Evolutionary conservation across 2,113 vertebrate genomes (phyloP).

Genomic region (Falcunculus frontatus): DNA sequence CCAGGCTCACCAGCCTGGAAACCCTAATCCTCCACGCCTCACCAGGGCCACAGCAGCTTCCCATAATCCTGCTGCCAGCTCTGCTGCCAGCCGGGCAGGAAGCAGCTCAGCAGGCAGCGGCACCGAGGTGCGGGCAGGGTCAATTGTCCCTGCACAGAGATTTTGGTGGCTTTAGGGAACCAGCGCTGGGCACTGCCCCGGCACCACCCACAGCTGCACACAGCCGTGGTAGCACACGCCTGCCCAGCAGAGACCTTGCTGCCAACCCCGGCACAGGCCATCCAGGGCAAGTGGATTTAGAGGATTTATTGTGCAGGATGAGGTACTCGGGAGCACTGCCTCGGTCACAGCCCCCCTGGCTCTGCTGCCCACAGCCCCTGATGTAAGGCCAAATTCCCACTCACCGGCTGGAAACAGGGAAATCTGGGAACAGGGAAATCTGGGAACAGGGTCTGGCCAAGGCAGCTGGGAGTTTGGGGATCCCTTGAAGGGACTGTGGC

Average conservation of each 20-base stretch:
- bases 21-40: conserved; percentile 57
- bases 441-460: not conserved
- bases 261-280: rapidly evolving
- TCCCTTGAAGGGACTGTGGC: rapidly evolving
- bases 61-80: not conserved
- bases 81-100: not conserved
- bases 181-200: rapidly evolving
- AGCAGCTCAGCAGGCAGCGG: not conserved
- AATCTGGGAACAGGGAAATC: not conserved
- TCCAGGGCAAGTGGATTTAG: not conserved
- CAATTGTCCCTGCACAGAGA: rapidly evolving
- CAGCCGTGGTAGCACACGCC: rapidly evolving
- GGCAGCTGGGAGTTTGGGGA: not conserved
- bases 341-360: rapidly evolving
- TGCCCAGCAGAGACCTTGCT: not conserved
- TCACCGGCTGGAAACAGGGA: not conserved
- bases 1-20: conserved; percentile 59
- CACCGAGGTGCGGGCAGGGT: not conserved
- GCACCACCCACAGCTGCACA: not conserved
- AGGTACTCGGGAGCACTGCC: rapidly evolving
- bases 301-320: not conserved
- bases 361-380: not conserved
- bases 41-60: not conserved
- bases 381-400: rapidly evolving
- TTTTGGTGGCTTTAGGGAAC: not conserved